phyloP scores from a whole-genome alignment of 92 coral and sea anemone genomes.

The Diadumene lineata region DNA sequence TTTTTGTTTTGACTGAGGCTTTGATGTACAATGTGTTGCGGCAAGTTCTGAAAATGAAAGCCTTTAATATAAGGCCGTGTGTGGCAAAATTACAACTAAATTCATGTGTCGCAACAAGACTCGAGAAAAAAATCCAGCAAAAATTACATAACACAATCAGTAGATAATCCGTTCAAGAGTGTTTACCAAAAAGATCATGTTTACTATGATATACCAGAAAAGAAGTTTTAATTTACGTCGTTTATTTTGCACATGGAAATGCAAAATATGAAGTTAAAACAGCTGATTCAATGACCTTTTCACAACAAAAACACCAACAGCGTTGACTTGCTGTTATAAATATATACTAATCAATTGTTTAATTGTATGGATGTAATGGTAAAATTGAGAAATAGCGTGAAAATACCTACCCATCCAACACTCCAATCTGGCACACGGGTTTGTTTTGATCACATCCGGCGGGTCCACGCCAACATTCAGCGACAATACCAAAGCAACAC shows the following conservation, averaged over 20 bases:
- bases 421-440: constrained; percentile 97
- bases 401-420: constrained; percentile 89
- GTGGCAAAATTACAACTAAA: not conserved
- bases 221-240: not conserved
- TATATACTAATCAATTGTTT: too few relatives aligned
- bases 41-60: constrained; percentile 1
- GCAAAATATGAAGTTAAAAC: constrained; percentile 28
- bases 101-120: not conserved
- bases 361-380: too few relatives aligned
- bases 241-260: not conserved
- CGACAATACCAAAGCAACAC: constrained; percentile 93
- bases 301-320: not conserved
- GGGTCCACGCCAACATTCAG: constrained; percentile 96
- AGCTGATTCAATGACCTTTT: constrained; percentile 15
- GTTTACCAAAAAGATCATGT: not conserved
- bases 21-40: not conserved
- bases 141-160: not conserved
- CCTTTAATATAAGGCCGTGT: not conserved
- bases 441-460: constrained; percentile 95
- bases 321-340: too few relatives aligned
- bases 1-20: not conserved
- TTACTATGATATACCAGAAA: not conserved
- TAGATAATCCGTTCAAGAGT: not conserved
- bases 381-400: not conserved
- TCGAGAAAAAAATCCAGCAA: not conserved